phyloP scores from a whole-genome alignment of 2,797 vertebrate species.

The Apogon talboti region DNA sequence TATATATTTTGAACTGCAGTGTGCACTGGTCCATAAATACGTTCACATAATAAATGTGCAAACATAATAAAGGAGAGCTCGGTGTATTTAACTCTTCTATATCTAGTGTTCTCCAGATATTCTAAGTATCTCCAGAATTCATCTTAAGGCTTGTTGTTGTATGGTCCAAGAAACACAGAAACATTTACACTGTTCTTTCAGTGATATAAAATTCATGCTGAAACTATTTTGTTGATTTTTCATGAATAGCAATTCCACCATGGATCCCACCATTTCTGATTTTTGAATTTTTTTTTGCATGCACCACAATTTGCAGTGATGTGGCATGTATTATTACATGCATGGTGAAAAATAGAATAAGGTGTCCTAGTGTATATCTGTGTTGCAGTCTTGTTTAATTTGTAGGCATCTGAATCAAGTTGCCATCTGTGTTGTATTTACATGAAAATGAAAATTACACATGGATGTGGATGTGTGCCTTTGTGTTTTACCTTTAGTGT shows the following conservation, averaged over 20 bases:
- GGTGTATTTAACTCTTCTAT: no score
- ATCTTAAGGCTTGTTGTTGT: not conserved
- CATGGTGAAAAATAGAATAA: not conserved
- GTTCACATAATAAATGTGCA: not conserved
- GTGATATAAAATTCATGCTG: not conserved
- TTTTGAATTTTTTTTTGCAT: not conserved
- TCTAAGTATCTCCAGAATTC: not conserved
- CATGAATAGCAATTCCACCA: not conserved
- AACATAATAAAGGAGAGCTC: no score
- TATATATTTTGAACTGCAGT: not conserved
- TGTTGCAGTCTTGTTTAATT: not conserved
- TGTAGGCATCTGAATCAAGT: constrained; percentile 1
- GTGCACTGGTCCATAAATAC: constrained; percentile 3
- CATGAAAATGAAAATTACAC: not conserved
- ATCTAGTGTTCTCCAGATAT: no score
- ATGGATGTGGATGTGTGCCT: constrained; percentile 23
- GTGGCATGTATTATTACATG: not conserved
- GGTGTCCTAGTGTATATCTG: no score
- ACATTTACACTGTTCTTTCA: not conserved
- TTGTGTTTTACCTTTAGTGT: constrained; percentile 22
- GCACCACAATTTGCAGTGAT: not conserved
- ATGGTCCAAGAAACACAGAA: not conserved
- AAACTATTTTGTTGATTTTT: not conserved
- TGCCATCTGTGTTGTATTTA: not conserved
- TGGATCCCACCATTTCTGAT: not conserved